These are phyloP conservation scores for Dermatophagoides farinae DNA, from an alignment of 1,140 invertebrate species.

Conservation along the genomic window DNA sequence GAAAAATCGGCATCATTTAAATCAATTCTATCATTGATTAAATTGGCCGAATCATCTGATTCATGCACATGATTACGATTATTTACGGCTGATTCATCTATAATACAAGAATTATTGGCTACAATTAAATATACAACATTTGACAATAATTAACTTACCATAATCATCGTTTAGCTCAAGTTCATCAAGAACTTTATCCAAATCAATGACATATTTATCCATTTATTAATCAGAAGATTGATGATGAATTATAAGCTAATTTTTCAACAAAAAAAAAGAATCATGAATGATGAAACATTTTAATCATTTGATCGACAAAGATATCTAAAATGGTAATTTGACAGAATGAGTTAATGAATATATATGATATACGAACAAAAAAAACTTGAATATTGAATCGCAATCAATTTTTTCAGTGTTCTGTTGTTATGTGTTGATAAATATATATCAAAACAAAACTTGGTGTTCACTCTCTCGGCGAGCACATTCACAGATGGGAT, in stretches of 20 bases:
- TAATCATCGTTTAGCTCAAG: constrained; percentile 49
- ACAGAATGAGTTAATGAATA: neutral
- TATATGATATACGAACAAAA: too few species aligned
- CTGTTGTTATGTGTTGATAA: neutral
- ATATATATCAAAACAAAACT: neutral
- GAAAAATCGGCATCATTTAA: constrained; percentile 8
- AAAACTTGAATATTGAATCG: too few species aligned
- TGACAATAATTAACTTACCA: constrained; percentile 24
- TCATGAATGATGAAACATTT: too few species aligned
- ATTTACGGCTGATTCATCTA: constrained; percentile 2
- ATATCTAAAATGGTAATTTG: neutral
- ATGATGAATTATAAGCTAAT: too few species aligned
- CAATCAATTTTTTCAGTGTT: too few species aligned
- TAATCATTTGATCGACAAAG: too few species aligned
- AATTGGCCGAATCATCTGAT: neutral
- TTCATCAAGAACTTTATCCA: constrained; percentile 67
- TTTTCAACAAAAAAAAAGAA: too few species aligned
- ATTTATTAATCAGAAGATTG: constrained; percentile 25
- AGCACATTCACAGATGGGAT: too few species aligned
- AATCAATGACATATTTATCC: constrained; percentile 53
- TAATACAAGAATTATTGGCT: neutral
- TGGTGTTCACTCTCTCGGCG: too few species aligned
- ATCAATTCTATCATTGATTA: neutral
- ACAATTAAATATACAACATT: neutral
- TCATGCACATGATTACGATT: neutral